Evolutionary conservation across 1,140 invertebrate genomes (phyloP), one percentile per base, ranked within the genome.

Genomic region (Lucilia sericata): DNA sequence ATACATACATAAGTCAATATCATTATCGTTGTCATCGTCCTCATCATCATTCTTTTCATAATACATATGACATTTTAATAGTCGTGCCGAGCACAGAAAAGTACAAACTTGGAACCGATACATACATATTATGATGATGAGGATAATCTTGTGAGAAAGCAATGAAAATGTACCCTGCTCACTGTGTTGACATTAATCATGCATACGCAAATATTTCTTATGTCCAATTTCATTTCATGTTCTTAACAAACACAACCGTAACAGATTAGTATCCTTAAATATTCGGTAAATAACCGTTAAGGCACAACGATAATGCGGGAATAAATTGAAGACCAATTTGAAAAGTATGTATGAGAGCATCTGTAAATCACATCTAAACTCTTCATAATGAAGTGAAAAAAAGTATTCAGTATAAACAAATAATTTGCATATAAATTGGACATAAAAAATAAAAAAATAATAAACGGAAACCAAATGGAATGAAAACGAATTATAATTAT

Each of bases 361-460:
- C 42, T 8, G 42, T 42, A 42, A 42, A 42, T 42, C 42, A 10
- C 5, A 42, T 3, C 42, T 42, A 30, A 30, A 30, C 1, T 30
- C 25, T 30, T 30, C 25, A 30, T 30, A 30, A 30, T 30, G 42
- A 42, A 42, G 10, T 42, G 42, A 42, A 42, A 42, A n/a, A 42
- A 42, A 42, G 42, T 42, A 42, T 42, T 42, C 42, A 42, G 10
- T 10, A 42, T 10, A 1, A 60, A 14, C 55, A 60, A 60, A n/a
- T 60, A 17, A 60, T 60, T 60, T 60, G 55, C 55, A 60, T 60
- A 60, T 60, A 60, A 60, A 60, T 60, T 60, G 14, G n/a, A 60
- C 55, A 0, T n/a, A n/a, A n/a, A n/a, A 7, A 60, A n/a, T n/a
- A 4, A 17, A 60, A 17, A 60, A 60, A 60, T 14, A 2, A 60